These are phyloP conservation scores for Dipodomys merriami DNA, from an alignment of 2,113 vertebrate species.

Conservation along the genomic window DNA sequence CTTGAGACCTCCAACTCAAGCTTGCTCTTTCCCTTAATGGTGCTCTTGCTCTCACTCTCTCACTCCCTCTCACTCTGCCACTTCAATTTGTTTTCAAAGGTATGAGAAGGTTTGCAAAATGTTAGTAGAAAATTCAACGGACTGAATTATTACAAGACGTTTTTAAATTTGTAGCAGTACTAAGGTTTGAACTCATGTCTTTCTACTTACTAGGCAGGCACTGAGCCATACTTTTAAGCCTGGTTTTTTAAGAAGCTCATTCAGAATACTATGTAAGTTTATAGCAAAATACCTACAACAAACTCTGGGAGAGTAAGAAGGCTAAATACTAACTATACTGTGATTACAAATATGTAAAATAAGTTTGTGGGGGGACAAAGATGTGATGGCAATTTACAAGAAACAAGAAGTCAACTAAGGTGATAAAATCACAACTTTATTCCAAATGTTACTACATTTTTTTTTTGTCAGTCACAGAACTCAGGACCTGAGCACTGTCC, in stretches of 20 bases:
- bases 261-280: not conserved
- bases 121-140: not conserved
- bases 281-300: constrained; percentile 8
- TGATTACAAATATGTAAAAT: not conserved
- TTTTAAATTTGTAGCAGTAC: not conserved
- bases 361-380: not conserved
- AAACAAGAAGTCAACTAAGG: not conserved
- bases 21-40: too few relatives aligned
- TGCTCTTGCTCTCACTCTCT: too few relatives aligned
- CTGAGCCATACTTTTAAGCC: too few relatives aligned
- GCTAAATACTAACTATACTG: not conserved
- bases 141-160: not conserved
- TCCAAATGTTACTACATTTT: not conserved
- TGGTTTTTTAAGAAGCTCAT: not conserved
- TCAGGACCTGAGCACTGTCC: too few relatives aligned
- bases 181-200: too few relatives aligned
- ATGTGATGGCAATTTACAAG: not conserved
- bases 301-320: constrained; percentile 8
- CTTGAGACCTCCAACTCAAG: too few relatives aligned
- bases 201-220: too few relatives aligned
- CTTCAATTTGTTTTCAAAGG: not conserved
- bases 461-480: too few relatives aligned
- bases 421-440: not conserved
- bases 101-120: not conserved
- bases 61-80: too few relatives aligned